These are phyloP conservation scores for Theonella swinhoei DNA, from an alignment of 37 sponge, comb jelly and placozoan species.

Conservation along the genomic window DNA sequence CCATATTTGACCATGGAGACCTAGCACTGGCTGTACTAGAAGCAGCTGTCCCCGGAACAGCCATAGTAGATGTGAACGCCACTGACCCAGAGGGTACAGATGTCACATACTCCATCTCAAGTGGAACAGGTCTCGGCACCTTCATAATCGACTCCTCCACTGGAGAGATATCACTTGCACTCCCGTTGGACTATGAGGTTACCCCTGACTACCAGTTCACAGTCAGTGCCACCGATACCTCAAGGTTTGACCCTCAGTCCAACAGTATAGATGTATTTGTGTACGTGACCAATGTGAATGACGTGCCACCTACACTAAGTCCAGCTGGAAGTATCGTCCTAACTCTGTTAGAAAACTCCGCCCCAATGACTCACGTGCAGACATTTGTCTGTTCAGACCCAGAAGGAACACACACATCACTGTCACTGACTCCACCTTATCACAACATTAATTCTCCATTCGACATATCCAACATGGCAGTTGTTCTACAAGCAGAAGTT, in stretches of 20 bases:
- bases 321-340: conserved; percentile 16
- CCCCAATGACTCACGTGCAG: neutral
- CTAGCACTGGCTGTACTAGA: conserved; percentile 13
- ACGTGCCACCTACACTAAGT: conserved; percentile 15
- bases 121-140: conserved; percentile 48
- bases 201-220: conserved; percentile 27
- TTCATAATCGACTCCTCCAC: conserved; percentile 47
- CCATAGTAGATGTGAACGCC: conserved; percentile 44
- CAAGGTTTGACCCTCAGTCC: conserved; percentile 22
- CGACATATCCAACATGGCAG: conserved; percentile 5
- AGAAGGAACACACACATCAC: conserved; percentile 20
- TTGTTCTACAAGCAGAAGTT: neutral
- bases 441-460: conserved; percentile 24
- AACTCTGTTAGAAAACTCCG: conserved; percentile 20
- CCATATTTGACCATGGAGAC: conserved; percentile 19
- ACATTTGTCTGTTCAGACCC: conserved; percentile 54
- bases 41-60: neutral
- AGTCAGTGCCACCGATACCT: conserved; percentile 37
- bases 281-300: conserved; percentile 41
- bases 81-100: conserved; percentile 34
- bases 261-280: conserved; percentile 8
- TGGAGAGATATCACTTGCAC: conserved; percentile 34
- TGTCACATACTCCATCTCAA: conserved; percentile 51
- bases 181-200: conserved; percentile 50
- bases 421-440: conserved; percentile 20